Percentiles rank a stretch among this genome's conserved stretches.
Conservation (phyloP, 1,140 invertebrate species). For the Aphaenogaster rudis region DNA sequence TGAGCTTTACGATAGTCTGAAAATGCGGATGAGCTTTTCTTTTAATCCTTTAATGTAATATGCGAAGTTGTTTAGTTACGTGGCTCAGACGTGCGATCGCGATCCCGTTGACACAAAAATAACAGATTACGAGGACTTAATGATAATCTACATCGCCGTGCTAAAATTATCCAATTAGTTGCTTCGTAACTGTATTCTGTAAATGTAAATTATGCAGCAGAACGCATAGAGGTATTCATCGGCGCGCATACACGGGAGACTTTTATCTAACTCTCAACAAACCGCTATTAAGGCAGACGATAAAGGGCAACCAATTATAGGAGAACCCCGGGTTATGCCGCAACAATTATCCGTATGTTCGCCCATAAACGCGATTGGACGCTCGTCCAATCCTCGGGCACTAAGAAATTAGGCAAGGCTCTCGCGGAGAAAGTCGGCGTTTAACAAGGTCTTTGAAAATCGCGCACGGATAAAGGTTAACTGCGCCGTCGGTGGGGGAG, state of each 20-base stretch:
- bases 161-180: slow-evolving; percentile 22
- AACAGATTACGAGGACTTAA: slow-evolving; percentile 21
- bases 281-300: slow-evolving; percentile 37
- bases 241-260: neutral
- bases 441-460: slow-evolving; percentile 73
- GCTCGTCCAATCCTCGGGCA: slow-evolving; percentile 19
- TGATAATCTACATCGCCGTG: neutral
- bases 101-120: neutral
- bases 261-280: slow-evolving; percentile 38
- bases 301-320: slow-evolving; percentile 40
- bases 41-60: neutral
- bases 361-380: slow-evolving; percentile 49
- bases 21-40: neutral
- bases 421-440: slow-evolving; percentile 66
- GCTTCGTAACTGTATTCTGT: neutral
- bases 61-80: neutral
- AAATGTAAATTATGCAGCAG: slow-evolving; percentile 44
- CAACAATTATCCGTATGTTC: slow-evolving; percentile 57
- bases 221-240: neutral
- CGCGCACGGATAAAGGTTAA: slow-evolving; percentile 74
- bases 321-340: slow-evolving; percentile 44
- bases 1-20: neutral
- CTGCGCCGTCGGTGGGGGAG: slow-evolving; percentile 39
- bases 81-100: neutral
- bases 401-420: slow-evolving; percentile 66